Conservation (phyloP, 2,888 invertebrate genomes). For the Xestoiulus laeticollis region DNA sequence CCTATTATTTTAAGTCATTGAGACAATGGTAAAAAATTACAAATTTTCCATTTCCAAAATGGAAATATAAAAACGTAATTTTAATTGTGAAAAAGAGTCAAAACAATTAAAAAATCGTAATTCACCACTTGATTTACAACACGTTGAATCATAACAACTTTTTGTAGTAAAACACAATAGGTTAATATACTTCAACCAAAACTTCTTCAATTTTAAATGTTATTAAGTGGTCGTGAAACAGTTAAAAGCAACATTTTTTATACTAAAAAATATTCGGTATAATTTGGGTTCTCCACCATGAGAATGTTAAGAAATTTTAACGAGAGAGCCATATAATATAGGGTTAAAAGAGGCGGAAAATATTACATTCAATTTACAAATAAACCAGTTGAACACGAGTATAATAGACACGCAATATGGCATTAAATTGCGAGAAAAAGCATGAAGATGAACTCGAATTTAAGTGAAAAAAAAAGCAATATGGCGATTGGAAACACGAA, state of each 20-base stretch:
- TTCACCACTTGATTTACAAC: not conserved
- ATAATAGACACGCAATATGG: not conserved
- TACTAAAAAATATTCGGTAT: not conserved
- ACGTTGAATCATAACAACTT: not conserved
- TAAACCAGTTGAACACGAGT: not conserved
- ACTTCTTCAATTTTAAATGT: not conserved
- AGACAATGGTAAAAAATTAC: not conserved
- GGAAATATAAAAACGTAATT: not conserved
- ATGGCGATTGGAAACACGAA: not conserved
- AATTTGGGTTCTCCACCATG: not conserved
- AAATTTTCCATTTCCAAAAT: too few relatives aligned
- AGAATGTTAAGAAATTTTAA: not conserved
- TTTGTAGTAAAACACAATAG: not conserved
- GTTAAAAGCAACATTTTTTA: not conserved
- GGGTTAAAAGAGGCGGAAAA: not conserved
- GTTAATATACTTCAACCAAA: not conserved
- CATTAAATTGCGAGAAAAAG: not conserved
- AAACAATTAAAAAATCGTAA: not conserved
- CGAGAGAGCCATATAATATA: not conserved
- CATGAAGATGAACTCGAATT: not conserved
- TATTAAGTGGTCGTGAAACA: not conserved
- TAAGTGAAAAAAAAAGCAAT: not conserved
- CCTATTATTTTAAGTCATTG: not conserved
- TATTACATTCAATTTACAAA: constrained; percentile 9
- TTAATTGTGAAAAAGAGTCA: not conserved